Percentiles rank a stretch among this genome's conserved stretches.
phyloP scores from a whole-genome alignment of 2,888 invertebrate species.

The Rhagium mordax region DNA sequence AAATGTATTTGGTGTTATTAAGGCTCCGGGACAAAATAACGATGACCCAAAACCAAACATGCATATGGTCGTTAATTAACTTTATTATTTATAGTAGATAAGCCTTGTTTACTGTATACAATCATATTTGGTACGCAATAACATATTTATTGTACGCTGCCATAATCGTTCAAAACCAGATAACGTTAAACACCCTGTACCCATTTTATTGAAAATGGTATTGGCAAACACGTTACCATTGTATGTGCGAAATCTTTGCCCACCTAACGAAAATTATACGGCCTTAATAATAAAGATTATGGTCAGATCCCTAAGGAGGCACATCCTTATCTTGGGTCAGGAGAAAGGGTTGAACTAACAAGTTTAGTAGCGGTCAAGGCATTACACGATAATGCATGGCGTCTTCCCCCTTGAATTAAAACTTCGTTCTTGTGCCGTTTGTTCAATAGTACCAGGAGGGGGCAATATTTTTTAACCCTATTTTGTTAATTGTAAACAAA shows the following conservation, averaged over 20 bases:
- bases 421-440: no score
- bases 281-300: conserved; percentile 3
- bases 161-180: neutral
- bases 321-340: neutral
- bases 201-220: no score
- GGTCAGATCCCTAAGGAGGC: conserved; percentile 10
- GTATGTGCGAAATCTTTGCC: neutral
- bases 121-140: neutral
- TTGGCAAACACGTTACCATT: neutral
- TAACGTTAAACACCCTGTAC: no score
- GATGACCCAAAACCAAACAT: conserved; percentile 12
- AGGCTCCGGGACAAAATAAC: conserved; percentile 1
- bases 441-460: no score
- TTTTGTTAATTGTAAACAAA: no score
- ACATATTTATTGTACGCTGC: neutral
- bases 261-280: neutral
- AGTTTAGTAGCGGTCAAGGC: neutral
- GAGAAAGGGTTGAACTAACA: neutral
- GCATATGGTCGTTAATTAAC: neutral
- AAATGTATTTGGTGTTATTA: conserved; percentile 11
- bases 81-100: neutral
- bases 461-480: no score
- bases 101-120: conserved; percentile 2
- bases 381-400: neutral
- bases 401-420: no score